Percentiles rank a stretch among this genome's conserved stretches.
Conservation (phyloP, 2,888 invertebrate species). For the Abscondita cerata region DNA sequence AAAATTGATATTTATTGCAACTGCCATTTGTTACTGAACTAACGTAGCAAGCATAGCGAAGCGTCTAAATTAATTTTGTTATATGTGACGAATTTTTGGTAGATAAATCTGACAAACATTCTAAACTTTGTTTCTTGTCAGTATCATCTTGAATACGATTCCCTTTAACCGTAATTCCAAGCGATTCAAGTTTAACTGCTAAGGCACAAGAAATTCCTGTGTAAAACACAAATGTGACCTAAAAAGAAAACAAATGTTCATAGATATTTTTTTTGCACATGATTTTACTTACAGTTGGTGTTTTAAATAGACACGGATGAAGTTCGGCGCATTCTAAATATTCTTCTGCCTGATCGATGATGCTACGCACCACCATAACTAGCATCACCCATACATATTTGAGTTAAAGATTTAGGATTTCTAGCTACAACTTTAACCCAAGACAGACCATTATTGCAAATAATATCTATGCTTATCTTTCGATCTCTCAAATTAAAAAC, state of each 20-base stretch:
- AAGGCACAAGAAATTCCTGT: conserved; percentile 80
- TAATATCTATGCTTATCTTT: conserved; percentile 78
- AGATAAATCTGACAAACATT: conserved; percentile 43
- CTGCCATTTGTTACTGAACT: conserved; percentile 91
- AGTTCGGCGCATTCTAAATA: conserved; percentile 77
- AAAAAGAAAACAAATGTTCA: conserved; percentile 45
- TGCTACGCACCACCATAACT: conserved; percentile 86
- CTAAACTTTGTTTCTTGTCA: conserved; percentile 34
- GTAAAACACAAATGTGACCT: conserved; percentile 83
- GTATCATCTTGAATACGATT: conserved; percentile 61
- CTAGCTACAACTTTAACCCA: conserved; percentile 94
- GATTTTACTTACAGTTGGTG: conserved; percentile 85
- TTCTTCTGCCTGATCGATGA: conserved; percentile 84
- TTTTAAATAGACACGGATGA: conserved; percentile 81
- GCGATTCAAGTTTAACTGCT: conserved; percentile 69
- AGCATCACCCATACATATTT: conserved; percentile 82
- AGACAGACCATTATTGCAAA: conserved; percentile 77
- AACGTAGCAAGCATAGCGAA: conserved; percentile 91
- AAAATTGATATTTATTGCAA: conserved; percentile 71
- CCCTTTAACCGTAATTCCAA: conserved; percentile 76
- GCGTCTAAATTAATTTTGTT: conserved; percentile 83
- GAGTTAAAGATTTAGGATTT: conserved; percentile 83
- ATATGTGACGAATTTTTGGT: conserved; percentile 53
- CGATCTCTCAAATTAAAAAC: conserved; percentile 59
- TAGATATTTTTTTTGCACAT: too few relatives aligned